Base-by-base conservation (phyloP, 2,113 vertebrate genomes). In the Dermatemys mawii region DNA sequence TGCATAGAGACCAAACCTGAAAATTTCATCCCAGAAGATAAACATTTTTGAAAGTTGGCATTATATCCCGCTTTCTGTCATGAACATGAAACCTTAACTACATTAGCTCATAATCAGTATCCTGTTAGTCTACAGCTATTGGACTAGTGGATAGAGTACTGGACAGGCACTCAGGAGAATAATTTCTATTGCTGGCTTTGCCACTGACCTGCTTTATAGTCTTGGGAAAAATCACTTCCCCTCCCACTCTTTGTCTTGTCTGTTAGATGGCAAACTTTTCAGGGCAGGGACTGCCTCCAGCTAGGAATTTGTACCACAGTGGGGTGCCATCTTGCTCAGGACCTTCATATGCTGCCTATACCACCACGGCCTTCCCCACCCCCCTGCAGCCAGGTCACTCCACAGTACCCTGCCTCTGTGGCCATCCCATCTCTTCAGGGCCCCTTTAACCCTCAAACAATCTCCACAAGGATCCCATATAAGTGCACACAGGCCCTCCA, bases 171-270 rank as follows among this genome's bases (percentile, higher is more conserved):
- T 50, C 35, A 22, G 60, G 11, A 76, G 0, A 60, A 13, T 60
- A 12, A 11, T 22, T 13, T 19, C 27, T 55, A 5, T 5, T 75
- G 44, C 2, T 53, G 63, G 6, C 10, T 85, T 3, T 0, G 1
- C 2, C 81, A 46, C 48, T 88, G 32, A 60, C 19, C 44, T 60
- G 53, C 12, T 54, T 5, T 85, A 26, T 79, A 38, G 60, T 35
- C 11, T 29, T 60, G 27, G 2, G 22, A 53, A 46, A 46, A 60
- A 6, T 44, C 22, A 63, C 60, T 79, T 73, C 54, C 35, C 11
- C 5, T 73, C 32, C 22, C 12, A 41, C 35, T 51, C 67, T 84
- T 70, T 78, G 8, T 84, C 11, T 90, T 19, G 35, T 5, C 3
- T 79, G 13, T 32, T 73, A 53, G 82, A 38, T 49, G 8, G 4